Percentiles rank a stretch among this genome's conserved stretches.
Conservation (phyloP, 1,140 invertebrate genomes). For the Sesamia nonagrioides region DNA sequence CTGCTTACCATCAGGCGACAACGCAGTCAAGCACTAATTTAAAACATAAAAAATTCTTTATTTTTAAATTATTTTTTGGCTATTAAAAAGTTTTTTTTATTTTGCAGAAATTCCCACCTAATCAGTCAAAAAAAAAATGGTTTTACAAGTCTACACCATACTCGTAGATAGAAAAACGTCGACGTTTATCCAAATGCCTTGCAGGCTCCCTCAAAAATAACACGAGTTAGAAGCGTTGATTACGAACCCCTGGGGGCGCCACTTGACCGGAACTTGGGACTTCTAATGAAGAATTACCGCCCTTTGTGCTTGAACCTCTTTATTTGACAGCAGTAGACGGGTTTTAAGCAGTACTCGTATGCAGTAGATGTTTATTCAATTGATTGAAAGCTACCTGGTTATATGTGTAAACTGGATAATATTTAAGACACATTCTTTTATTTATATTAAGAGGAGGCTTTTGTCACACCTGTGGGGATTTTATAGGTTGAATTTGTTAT, state of each 20-base stretch:
- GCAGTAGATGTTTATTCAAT: neutral
- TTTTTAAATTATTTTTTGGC: no score
- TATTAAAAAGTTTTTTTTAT: no score
- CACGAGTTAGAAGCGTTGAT: constrained; percentile 77
- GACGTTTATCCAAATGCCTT: neutral
- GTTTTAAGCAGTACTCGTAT: neutral
- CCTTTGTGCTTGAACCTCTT: constrained; percentile 69
- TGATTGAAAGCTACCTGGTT: neutral
- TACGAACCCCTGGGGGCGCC: constrained; percentile 74
- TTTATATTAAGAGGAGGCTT: no score
- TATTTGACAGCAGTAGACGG: constrained; percentile 54
- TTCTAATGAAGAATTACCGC: constrained; percentile 84
- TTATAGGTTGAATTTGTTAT: no score
- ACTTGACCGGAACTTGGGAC: constrained; percentile 76
- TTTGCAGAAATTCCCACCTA: no score
- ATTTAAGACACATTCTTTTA: no score
- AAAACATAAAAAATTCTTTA: no score
- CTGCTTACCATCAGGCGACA: no score
- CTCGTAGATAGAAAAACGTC: neutral
- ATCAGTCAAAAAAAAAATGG: no score
- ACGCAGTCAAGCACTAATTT: no score
- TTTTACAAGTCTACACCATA: neutral
- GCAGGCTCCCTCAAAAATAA: constrained; percentile 74
- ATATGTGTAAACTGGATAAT: no score
- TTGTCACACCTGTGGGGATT: no score